Evolutionary conservation across 2,888 invertebrate species (phyloP).

Genomic region (Caenorhabditis imperialis): DNA sequence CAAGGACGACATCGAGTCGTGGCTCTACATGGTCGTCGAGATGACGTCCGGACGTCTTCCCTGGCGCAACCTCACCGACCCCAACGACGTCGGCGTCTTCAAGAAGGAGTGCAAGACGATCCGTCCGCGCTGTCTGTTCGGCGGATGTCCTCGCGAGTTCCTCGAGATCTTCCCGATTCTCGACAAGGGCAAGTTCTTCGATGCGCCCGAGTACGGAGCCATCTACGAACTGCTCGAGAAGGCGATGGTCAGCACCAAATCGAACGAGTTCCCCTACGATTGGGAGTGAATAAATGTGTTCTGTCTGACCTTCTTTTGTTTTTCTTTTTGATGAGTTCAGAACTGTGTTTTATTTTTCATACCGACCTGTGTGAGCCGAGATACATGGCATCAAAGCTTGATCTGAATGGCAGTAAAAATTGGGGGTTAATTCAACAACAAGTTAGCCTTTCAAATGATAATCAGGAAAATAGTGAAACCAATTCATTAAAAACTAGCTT

Average conservation of each 20-base stretch:
- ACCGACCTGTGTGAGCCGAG: too few species aligned
- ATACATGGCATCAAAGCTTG: too few species aligned
- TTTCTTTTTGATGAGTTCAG: too few species aligned
- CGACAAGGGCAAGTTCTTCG: slow-evolving; percentile 70
- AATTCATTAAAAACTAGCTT: too few species aligned
- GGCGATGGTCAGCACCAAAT: slow-evolving; percentile 60
- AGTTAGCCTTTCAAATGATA: too few species aligned
- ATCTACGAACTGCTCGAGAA: slow-evolving; percentile 64
- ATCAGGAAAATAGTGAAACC: too few species aligned
- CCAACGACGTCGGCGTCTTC: slow-evolving; percentile 66
- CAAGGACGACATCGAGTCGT: slow-evolving; percentile 72
- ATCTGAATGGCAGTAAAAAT: too few species aligned
- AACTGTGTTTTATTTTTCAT: too few species aligned
- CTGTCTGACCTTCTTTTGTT: too few species aligned
- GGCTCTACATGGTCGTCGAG: slow-evolving; percentile 72
- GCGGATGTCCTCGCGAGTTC: slow-evolving; percentile 69
- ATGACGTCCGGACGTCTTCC: slow-evolving; percentile 63
- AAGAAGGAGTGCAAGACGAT: slow-evolving; percentile 66
- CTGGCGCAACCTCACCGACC: slow-evolving; percentile 66
- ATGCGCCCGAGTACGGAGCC: slow-evolving; percentile 67
- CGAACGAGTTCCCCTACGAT: slow-evolving; percentile 67
- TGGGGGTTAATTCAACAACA: too few species aligned
- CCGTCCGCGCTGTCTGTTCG: slow-evolving; percentile 62
- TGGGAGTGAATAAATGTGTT: slow-evolving; percentile 55
- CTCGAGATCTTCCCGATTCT: slow-evolving; percentile 63